These are phyloP conservation scores for Syngnathus rostellatus DNA, from an alignment of 2,797 vertebrate species.

Conservation along the genomic window DNA sequence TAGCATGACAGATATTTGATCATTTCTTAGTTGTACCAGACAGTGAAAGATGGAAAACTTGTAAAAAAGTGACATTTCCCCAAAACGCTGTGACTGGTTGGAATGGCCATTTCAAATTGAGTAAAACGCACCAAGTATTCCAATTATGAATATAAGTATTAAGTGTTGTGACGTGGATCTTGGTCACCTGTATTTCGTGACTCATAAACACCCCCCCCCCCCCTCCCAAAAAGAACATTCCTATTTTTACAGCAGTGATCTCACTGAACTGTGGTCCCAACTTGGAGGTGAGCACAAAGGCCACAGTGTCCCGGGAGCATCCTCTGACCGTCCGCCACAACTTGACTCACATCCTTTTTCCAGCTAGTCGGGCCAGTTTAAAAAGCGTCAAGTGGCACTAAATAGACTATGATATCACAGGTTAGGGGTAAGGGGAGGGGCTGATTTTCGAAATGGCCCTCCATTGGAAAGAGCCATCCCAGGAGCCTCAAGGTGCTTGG, in stretches of 20 bases:
- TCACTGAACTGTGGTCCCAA: slow-evolving; percentile 39
- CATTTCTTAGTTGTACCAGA: background rate
- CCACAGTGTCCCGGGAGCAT: slow-evolving; percentile 43
- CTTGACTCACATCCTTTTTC: slow-evolving; percentile 67
- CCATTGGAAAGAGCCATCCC: slow-evolving; percentile 39
- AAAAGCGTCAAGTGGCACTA: slow-evolving; percentile 40
- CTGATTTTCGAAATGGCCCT: slow-evolving; percentile 27
- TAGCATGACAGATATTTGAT: background rate
- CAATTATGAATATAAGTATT: background rate
- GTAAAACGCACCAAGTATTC: too few species aligned
- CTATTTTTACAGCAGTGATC: slow-evolving; percentile 46
- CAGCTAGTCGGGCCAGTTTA: slow-evolving; percentile 52
- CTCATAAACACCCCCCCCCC: slow-evolving; percentile 17
- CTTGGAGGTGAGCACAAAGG: slow-evolving; percentile 54
- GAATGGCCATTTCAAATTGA: background rate
- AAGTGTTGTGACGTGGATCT: background rate
- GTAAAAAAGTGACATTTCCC: too few species aligned
- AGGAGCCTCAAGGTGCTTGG: background rate
- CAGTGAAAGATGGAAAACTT: too few species aligned
- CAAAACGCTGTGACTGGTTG: background rate
- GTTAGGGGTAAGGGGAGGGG: slow-evolving; percentile 33
- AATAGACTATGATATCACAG: slow-evolving; percentile 53
- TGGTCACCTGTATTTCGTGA: slow-evolving; percentile 33
- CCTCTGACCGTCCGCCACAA: slow-evolving; percentile 48
- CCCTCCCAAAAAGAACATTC: slow-evolving; percentile 10